These are phyloP conservation scores for Drosophila putrida DNA, from an alignment of 2,888 invertebrate species.

Conservation along the genomic window DNA sequence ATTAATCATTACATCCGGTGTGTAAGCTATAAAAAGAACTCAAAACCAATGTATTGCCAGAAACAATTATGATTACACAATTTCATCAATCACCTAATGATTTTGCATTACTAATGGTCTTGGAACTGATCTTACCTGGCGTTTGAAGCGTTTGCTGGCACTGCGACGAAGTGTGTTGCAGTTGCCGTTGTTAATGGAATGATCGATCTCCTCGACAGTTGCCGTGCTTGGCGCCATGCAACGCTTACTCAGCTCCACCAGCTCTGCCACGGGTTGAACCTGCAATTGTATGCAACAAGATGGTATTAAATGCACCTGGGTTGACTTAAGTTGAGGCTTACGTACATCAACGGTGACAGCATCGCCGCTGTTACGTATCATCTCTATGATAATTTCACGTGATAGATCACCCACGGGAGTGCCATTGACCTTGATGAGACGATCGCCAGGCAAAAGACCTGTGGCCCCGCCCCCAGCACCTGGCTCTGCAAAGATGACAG, in stretches of 20 bases:
- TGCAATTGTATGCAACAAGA: constrained; percentile 80
- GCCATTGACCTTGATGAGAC: constrained; percentile 95
- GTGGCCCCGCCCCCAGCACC: constrained; percentile 91
- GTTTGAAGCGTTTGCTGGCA: constrained; percentile 92
- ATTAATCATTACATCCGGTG: constrained; percentile 20
- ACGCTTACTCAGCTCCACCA: constrained; percentile 94
- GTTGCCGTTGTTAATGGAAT: constrained; percentile 81
- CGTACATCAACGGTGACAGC: constrained; percentile 94
- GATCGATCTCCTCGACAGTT: constrained; percentile 81
- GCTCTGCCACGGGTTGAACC: constrained; percentile 97
- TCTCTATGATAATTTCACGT: constrained; percentile 96
- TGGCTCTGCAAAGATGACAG: constrained; percentile 96
- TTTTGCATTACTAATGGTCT: constrained; percentile 27
- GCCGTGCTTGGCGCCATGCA: constrained; percentile 85
- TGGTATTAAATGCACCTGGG: not conserved
- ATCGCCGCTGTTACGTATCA: constrained; percentile 94
- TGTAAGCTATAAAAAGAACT: constrained; percentile 9
- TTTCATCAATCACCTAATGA: constrained; percentile 53
- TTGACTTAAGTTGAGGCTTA: not conserved
- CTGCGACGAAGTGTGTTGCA: constrained; percentile 93
- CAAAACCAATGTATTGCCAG: constrained; percentile 35
- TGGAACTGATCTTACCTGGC: constrained; percentile 73
- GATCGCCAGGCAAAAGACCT: constrained; percentile 97
- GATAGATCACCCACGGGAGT: constrained; percentile 93
- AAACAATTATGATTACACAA: constrained; percentile 14